Evolutionary conservation across 2,888 invertebrate species (phyloP).

Genomic region (Ophion slaviceki): DNA sequence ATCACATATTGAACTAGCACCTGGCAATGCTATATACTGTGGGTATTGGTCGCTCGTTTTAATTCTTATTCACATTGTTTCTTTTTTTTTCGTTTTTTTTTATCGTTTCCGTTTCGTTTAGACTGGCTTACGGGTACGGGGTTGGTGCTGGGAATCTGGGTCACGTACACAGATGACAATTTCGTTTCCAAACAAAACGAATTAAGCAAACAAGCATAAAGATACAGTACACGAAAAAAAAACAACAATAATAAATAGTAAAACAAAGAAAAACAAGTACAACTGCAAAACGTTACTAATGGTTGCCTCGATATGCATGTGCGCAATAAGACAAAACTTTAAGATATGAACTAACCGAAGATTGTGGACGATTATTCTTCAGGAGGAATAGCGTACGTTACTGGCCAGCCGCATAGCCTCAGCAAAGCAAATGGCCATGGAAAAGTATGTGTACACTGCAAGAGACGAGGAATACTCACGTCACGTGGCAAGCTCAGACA

Average conservation of each 20-base stretch:
- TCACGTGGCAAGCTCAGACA: conserved; percentile 83
- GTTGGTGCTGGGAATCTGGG: conserved; percentile 82
- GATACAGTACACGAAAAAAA: conserved; percentile 70
- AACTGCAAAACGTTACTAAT: conserved; percentile 77
- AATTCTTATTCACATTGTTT: conserved; percentile 25
- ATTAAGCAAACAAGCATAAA: conserved; percentile 53
- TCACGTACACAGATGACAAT: conserved; percentile 68
- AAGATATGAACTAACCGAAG: conserved; percentile 79
- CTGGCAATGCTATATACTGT: conserved; percentile 81
- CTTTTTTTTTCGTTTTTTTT: conserved; percentile 52
- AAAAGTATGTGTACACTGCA: conserved; percentile 84
- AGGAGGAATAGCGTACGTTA: conserved; percentile 83
- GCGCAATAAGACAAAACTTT: conserved; percentile 72
- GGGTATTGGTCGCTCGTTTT: conserved; percentile 79
- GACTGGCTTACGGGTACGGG: conserved; percentile 81
- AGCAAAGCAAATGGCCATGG: conserved; percentile 84
- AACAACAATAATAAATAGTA: conserved; percentile 55
- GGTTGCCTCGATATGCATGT: conserved; percentile 80
- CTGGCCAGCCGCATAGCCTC: conserved; percentile 83
- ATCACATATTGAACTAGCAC: conserved; percentile 79
- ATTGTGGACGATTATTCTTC: conserved; percentile 82
- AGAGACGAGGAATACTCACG: conserved; percentile 82
- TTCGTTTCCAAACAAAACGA: conserved; percentile 54
- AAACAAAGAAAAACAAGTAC: conserved; percentile 51
- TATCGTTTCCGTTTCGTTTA: conserved; percentile 70